Evolutionary conservation across 2,113 vertebrate species (phyloP), one percentile per base, ranked within the genome.

Genomic region (Anarrhichthys ocellatus): DNA sequence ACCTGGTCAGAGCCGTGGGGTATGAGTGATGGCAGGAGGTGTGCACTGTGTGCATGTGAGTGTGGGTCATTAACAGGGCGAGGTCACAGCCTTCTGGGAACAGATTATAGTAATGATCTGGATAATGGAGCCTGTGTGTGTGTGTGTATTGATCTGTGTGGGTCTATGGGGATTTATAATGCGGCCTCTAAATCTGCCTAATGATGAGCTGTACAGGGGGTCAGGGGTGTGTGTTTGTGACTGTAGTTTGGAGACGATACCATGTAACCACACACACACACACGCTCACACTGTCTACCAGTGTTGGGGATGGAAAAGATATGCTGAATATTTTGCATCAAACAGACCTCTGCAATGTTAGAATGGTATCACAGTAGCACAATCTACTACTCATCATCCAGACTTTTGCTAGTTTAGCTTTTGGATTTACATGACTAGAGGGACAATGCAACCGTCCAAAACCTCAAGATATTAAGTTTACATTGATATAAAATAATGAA

Each of bases 51-150:
- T 83, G 17, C 73, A 20, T 61, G 38, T 44, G 38, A 29, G 70
- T 59, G n/a, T 34, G 72, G 78, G 80, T 90, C 76, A 90, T 91
- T 94, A 93, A 70, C 78, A 90, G 94, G 91, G 89, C 88, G 91
- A 81, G 85, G 86, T 92, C 86, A 87, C 83, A 84, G 93, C 91
- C 93, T 85, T 82, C 87, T 85, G 92, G 87, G 92, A 86, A 88
- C 87, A 85, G 87, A 90, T 95, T 92, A 92, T 84, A 79, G 73
- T 85, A 93, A 93, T 88, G 83, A 91, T 74, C 81, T 84, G 90
- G 87, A 92, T 91, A 89, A 92, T 92, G 87, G 91, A 89, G 93
- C 73, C 81, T 38, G 62, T 81, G 82, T 90, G 88, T 88, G 88
- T 82, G 42, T 68, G 65, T 46, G 64, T 56, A 91, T 91, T 92